Base-by-base conservation (phyloP, 2,113 vertebrate genomes). In the Grantiella picta region DNA sequence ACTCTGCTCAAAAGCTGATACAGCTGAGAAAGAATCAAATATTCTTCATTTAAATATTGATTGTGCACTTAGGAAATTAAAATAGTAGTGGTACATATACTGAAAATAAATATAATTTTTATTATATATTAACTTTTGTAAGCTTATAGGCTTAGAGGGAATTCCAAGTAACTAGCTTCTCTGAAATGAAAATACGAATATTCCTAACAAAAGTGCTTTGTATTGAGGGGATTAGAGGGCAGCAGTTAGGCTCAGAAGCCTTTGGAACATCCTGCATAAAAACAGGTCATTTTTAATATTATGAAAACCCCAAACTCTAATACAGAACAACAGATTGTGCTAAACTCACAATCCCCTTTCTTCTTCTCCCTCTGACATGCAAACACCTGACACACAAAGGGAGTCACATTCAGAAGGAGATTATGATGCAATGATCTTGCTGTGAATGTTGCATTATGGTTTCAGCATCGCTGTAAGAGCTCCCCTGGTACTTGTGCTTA, bases 351-450 rank as follows among this genome's bases (percentile, higher is more conserved):
- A 83, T 94, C 73, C 70, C 83, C 80, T 92, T 91, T 92, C 91
- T 92, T 70, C 57, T 82, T 92, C 80, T 92, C 69, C 66, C 24
- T 92, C 90, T 96, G 92, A 96, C 96, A 96, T 90, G 82, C 92
- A 87, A 97, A 94, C 88, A 86, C 83, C 89, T 93, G 79, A 90
- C 94, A 92, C 86, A 96, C 94, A 97, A 96, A 96, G 95, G 92
- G 92, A 96, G 95, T 97, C 94, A 93, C 88, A 95, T 90, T 96
- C 87, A 95, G 92, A 97, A 98, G 93, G 95, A 97, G 97, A 98
- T 97, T 96, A 98, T 94, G 97, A 97, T 95, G 96, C 96, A 97
- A 97, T 98, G 97, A 98, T 98, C 96, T 97, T 91, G 23, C 94
- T 95, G 96, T 94, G 96, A 97, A 92, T n/a, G 82, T 95, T 96